Base-by-base conservation (phyloP, 2,888 invertebrate genomes). In the Aricia artaxerxes region DNA sequence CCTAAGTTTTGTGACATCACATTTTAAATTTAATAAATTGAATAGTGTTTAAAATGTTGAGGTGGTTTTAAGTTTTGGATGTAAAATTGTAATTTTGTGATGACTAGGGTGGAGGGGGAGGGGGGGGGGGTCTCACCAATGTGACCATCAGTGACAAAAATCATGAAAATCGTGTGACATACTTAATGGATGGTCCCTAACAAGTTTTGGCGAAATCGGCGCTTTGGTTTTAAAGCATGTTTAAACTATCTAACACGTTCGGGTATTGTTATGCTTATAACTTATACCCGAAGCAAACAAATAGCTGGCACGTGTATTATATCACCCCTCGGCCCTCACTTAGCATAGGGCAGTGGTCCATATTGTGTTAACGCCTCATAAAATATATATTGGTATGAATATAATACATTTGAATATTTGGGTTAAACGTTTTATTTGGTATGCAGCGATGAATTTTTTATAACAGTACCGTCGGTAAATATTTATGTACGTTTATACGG, bases 331-430 rank as follows among this genome's bases (percentile, higher is more conserved):
- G 38, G 35, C 16, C 75, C 75, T 49, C 24, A 73, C 40, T 75
- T 44, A 75, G 49, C 49, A 75, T 75, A 75, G 76, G 35, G 38
- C 38, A 69, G n/a, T 78, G 38, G n/a, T 78, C 69, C 40, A 16
- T 24, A 24, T 24, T 69, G 35, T 69, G 57, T 76, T 35, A 75
- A 76, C 76, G 35, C 6, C 76, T 76, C 49, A 35, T 75, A 53
- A 53, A 75, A 75, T 49, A 31, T 73, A 73, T 53, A 75, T 31
- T 11, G 35, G 49, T 76, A 76, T 76, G 76, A 76, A 76, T 76
- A 57, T 76, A 76, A 35, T 76, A 76, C 16, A 76, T 35, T 35
- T 35, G 57, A 76, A 76, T 76, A 53, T 53, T 73, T 73, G 11
- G 69, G 61, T 80, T 40, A 76, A 76, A 76, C 13, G 13, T 49